These are phyloP conservation scores for Astyanax mexicanus DNA, from an alignment of 2,797 vertebrate species.

Conservation along the genomic window DNA sequence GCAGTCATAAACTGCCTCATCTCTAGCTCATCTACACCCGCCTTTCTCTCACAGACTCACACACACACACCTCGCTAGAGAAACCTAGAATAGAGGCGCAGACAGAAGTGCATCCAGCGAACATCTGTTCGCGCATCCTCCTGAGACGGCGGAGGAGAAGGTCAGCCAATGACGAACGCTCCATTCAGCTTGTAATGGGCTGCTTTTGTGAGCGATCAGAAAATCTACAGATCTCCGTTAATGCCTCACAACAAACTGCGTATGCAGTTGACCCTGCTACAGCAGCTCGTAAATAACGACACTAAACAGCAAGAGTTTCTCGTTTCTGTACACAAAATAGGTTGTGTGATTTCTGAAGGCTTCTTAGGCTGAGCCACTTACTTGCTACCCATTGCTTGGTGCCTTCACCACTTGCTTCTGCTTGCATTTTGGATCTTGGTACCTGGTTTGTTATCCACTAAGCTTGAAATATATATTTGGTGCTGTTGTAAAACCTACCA, in stretches of 20 bases:
- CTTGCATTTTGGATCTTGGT: too few relatives aligned
- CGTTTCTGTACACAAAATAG: not conserved
- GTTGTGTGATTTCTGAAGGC: not conserved
- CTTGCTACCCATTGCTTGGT: too few relatives aligned
- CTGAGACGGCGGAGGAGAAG: conserved; percentile 40
- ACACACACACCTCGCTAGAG: not conserved
- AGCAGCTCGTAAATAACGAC: conserved; percentile 5
- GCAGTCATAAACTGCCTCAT: conserved; percentile 25
- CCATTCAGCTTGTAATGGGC: conserved; percentile 27
- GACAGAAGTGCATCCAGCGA: conserved; percentile 44
- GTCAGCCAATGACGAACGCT: conserved; percentile 54
- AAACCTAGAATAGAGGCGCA: conserved; percentile 27
- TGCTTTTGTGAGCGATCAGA: conserved; percentile 37
- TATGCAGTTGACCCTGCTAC: conserved; percentile 6
- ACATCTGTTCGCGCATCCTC: conserved; percentile 51
- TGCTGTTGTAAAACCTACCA: too few relatives aligned
- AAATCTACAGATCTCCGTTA: conserved; percentile 28
- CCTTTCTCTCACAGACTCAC: too few relatives aligned
- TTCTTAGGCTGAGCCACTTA: not conserved
- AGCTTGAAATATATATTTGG: too few relatives aligned
- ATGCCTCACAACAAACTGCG: conserved; percentile 6
- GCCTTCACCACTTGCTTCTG: too few relatives aligned
- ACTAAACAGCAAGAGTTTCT: not conserved
- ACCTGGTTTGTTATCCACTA: too few relatives aligned
- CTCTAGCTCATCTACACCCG: not conserved